phyloP scores from a whole-genome alignment of 2,113 vertebrate genomes.

The Syngnathoides biaculeatus region DNA sequence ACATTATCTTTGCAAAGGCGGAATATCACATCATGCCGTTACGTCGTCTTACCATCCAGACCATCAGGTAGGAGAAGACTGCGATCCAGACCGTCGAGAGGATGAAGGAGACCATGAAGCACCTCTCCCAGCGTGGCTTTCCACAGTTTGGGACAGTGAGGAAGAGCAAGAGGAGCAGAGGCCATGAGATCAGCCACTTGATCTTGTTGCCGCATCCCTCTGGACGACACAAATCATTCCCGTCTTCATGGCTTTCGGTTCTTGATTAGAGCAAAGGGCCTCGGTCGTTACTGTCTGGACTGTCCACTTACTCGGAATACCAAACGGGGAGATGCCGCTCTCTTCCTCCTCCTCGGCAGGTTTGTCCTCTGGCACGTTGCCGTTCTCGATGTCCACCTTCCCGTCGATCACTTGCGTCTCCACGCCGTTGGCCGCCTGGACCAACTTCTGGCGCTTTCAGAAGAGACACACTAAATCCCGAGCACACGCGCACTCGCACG shows the following conservation, averaged over 20 bases:
- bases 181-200: constrained; percentile 94
- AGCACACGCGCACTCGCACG: background rate
- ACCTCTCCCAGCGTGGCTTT: constrained; percentile 91
- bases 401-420: constrained; percentile 82
- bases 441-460: constrained; percentile 89
- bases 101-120: constrained; percentile 91
- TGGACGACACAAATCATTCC: constrained; percentile 39
- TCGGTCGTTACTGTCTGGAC: background rate
- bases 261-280: background rate
- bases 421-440: constrained; percentile 83
- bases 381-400: constrained; percentile 87
- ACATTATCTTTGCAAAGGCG: no score
- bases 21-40: no score
- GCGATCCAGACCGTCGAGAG: constrained; percentile 95
- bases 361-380: constrained; percentile 85
- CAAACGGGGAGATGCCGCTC: constrained; percentile 82
- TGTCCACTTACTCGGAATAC: constrained; percentile 44
- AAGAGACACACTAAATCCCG: constrained; percentile 53
- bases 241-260: background rate
- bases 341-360: constrained; percentile 71
- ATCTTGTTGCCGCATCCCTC: constrained; percentile 79
- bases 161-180: constrained; percentile 84
- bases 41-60: constrained; percentile 99
- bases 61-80: constrained; percentile 97
- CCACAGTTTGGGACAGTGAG: constrained; percentile 90